Base-by-base conservation (phyloP, 1,140 invertebrate genomes). In the Dendroctonus valens region DNA sequence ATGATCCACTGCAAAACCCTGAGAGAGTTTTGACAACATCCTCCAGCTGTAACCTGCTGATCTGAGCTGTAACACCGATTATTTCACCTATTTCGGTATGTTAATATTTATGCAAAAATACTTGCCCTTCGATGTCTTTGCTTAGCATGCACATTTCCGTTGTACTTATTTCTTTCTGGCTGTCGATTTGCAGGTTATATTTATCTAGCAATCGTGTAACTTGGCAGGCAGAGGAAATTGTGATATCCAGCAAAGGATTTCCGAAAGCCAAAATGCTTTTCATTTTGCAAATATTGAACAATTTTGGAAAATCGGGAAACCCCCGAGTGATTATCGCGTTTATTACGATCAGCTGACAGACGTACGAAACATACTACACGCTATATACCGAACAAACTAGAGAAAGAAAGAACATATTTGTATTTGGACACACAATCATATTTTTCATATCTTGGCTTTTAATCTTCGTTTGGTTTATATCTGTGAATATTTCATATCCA, bases 211-310 rank as follows among this genome's bases (percentile, higher is more conserved):
- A 76, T 12, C 48, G 12, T 14, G n/a, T 3, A 49, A 79, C 76
- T 6, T 78, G 71, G 67, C 81, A 79, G 26, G 78, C 71, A 15
- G 83, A 74, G 49, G 76, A 77, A 14, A 85, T 80, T 49, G 82
- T 81, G n/a, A 86, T 82, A 71, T 89, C 87, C 55, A 88, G 68
- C 40, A 89, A 75, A 26, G 87, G 86, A 78, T 89, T 89, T 11
- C 87, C 87, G 72, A 87, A 85, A n/a, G 79, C 79, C 26, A 75
- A 52, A 37, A 72, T 51, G 59, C 67, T 72, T 62, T 65, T 69
- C 54, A 65, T 67, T 14, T 46, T 14, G 44, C 9, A 9, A 9
- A 46, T 46, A 11, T 46, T 46, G 44, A 11, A 11, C 44, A 12
- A 12, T 46, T 46, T 46, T 46, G 9, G 44, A 11, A n/a, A n/a